Conservation (phyloP, 2,888 invertebrate genomes). For the Leptinotarsa rubiginosa region DNA sequence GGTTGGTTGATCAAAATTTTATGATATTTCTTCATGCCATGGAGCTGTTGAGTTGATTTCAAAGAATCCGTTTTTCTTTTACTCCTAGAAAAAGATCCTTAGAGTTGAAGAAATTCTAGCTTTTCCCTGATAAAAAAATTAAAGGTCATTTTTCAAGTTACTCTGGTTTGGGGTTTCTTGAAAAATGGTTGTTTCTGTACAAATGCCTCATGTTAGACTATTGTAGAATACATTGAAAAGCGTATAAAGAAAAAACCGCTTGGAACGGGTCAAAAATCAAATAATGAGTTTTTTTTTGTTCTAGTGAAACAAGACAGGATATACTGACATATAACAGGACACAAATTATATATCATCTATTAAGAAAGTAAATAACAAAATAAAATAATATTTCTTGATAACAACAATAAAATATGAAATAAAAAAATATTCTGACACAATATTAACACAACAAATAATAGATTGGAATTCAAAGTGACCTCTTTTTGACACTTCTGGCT, state of each 20-base stretch:
- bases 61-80: not conserved
- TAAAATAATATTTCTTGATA: not conserved
- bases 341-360: not conserved
- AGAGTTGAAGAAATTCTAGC: constrained; percentile 1
- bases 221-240: not conserved
- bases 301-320: constrained; percentile 16
- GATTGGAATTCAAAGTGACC: constrained; percentile 7
- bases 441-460: not conserved
- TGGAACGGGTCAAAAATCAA: not conserved
- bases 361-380: not conserved
- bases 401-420: constrained; percentile 17
- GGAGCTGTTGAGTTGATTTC: constrained; percentile 13
- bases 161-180: constrained; percentile 6
- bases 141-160: constrained; percentile 14
- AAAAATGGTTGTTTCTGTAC: constrained; percentile 5
- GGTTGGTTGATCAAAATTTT: not conserved
- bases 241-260: not conserved
- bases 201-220: not conserved
- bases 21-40: constrained; percentile 1
- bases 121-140: not conserved
- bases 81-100: constrained; percentile 1
- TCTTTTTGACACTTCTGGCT: constrained; percentile 13
- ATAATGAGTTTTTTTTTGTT: not conserved
- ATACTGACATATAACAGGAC: not conserved
- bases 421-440: constrained; percentile 7